Evolutionary conservation across 64 coral and sea anemone genomes (phyloP), one percentile per base, ranked within the genome.

Genomic region (Montipora capricornis): DNA sequence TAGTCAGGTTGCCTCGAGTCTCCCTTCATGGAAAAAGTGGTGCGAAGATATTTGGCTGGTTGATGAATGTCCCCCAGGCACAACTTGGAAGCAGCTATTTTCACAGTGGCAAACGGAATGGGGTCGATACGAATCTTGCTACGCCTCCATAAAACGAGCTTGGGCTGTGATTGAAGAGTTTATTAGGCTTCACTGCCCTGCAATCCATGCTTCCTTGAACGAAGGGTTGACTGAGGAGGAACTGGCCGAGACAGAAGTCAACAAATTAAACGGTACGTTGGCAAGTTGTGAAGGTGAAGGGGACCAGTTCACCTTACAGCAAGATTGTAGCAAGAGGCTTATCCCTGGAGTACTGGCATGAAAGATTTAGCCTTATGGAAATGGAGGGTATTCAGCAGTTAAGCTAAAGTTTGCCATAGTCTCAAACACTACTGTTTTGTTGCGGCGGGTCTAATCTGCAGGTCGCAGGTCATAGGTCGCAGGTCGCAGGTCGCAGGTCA

Each of bases 161-260:
- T 99, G 98, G 98, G 92, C 87, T 77, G 55, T 59, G 4, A 99
- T 99, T 62, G 98, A 99, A 86, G 79, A 94, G 8, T 99, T 94
- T 77, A 90, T 92, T 14, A 91, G 92, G 91, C 67, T 74, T 22
- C 87, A 89, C 91, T 99, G 95, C 49, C 92, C 95, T 8, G 51
- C 67, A n/a, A 94, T 99, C 26, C 92, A 84, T 80, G 20, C 37
- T 10, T 94, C 92, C 61, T 87, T 99, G 26, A 99, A 96, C 75
- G 67, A 85, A 80, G 98, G 98, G 13, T 67, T 94, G 9, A 90
- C 92, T 37, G 98, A 96, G 77, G 85, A 96, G 19, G 95, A 99
- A 74, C 70, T 99, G 44, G 68, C 74, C 3, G 51, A 77, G 79
- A 91, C 76, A 11, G 92, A 94, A 46, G 12, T 80, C 68, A 57